Evolutionary conservation across 2,113 vertebrate species (phyloP), one percentile per base, ranked within the genome.

Genomic region (Gila orcuttii): DNA sequence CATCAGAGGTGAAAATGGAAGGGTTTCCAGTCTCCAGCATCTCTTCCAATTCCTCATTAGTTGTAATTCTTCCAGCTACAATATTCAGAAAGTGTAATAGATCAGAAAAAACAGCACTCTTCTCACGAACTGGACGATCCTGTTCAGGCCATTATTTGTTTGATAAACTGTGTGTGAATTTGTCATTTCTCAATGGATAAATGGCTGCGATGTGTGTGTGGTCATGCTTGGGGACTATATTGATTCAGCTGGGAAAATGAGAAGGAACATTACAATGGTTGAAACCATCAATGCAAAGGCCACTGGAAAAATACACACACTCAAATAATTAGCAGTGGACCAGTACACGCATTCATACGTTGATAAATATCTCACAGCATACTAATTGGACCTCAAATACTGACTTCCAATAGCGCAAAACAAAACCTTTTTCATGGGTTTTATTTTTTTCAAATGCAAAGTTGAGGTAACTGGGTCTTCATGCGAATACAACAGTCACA

Each of bases 1-100:
- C 98, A 77, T 99, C 97, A 0, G 96, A 97, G 31, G 96, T 98
- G 92, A 99, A 99, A 86, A 99, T 96, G 1, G 98, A 96, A 1
- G 97, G 96, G 87, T 96, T 98, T 78, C 97, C 97, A 21, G 95
- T 98, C 91, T 99, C 98, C 87, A 99, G 89, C 98, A 99, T 98
- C 45, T 97, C 96, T 86, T 99, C 98, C 82, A 99, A 95, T 83
- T 99, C 97, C 9, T 97, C 97, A 2, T 95, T 95, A 0, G 97
- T 98, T 78, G 97, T 99, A 55, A 93, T 92, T 92, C 92, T 97
- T 79, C 98, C 98, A 93, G 98, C 98, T 99, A 85, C 64, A 90
- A 92, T 0, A 42, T 45, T 73, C 19, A 60, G 12, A 59, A 11
- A 75, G 25, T 6, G 5, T 52, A 69, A 33, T 33, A 69, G 10